phyloP scores from a whole-genome alignment of 2,888 invertebrate genomes.

The Nephrotoma flavescens region DNA sequence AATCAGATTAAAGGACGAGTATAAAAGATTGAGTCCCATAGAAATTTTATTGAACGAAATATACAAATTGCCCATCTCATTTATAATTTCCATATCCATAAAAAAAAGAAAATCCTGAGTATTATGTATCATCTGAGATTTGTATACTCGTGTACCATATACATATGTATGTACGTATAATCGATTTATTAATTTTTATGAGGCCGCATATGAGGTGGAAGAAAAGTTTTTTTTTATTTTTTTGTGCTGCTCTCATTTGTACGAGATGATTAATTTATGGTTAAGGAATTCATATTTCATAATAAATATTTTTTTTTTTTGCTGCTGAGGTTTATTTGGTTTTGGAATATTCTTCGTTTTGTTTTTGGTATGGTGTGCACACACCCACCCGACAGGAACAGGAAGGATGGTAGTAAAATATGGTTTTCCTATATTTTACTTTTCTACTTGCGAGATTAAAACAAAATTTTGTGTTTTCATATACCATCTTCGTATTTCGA shows the following conservation, averaged over 20 bases:
- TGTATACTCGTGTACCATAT: no score
- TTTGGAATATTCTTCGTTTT: not conserved
- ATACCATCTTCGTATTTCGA: not conserved
- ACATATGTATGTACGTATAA: not conserved
- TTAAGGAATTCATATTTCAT: not conserved
- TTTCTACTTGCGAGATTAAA: not conserved
- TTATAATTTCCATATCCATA: not conserved
- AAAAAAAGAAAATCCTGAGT: not conserved
- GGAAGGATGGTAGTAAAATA: not conserved
- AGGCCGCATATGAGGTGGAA: not conserved
- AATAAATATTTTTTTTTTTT: not conserved
- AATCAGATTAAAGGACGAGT: not conserved
- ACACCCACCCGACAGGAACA: not conserved
- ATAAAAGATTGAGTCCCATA: not conserved
- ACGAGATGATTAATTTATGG: not conserved
- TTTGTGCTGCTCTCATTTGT: no score
- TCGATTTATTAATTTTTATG: not conserved
- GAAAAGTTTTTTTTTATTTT: not conserved
- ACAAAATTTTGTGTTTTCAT: not conserved
- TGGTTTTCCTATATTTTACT: not conserved
- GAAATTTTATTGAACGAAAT: not conserved
- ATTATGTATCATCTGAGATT: not conserved
- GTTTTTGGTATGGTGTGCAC: not conserved
- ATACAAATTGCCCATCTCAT: no score
- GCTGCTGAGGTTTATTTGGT: not conserved